phyloP scores from a whole-genome alignment of 1,140 invertebrate species.

The Listronotus bonariensis region DNA sequence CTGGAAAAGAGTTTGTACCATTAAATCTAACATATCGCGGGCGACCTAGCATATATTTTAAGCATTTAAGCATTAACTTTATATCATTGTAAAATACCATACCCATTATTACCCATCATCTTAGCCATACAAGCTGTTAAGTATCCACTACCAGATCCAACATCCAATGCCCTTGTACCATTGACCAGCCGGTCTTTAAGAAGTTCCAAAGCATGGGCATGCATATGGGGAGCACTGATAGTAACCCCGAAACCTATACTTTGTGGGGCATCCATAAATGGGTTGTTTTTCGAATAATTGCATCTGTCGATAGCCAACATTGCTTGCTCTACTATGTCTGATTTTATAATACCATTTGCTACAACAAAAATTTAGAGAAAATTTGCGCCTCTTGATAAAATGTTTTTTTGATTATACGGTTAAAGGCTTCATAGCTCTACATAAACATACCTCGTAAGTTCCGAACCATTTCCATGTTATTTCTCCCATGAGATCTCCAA shows the following conservation, averaged over 20 bases:
- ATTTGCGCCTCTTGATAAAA: no score
- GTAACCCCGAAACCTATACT: conserved; percentile 89
- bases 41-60: no score
- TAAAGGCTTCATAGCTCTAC: no score
- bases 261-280: conserved; percentile 91
- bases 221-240: conserved; percentile 98
- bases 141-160: conserved; percentile 95
- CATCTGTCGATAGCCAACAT: conserved; percentile 88
- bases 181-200: conserved; percentile 80
- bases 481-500: conserved; percentile 82
- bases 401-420: no score
- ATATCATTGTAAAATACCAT: conserved; percentile 47
- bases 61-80: neutral
- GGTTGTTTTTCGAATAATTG: conserved; percentile 74
- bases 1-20: conserved; percentile 31
- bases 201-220: conserved; percentile 92
- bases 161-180: conserved; percentile 85
- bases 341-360: conserved; percentile 87
- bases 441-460: conserved; percentile 74
- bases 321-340: conserved; percentile 75
- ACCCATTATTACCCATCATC: conserved; percentile 80
- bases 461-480: conserved; percentile 82
- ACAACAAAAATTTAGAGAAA: conserved; percentile 54
- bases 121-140: conserved; percentile 93
- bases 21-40: no score